Evolutionary conservation across 37 sponge, comb jelly and placozoan species (phyloP).

Genomic region (Bolinopsis microptera): DNA sequence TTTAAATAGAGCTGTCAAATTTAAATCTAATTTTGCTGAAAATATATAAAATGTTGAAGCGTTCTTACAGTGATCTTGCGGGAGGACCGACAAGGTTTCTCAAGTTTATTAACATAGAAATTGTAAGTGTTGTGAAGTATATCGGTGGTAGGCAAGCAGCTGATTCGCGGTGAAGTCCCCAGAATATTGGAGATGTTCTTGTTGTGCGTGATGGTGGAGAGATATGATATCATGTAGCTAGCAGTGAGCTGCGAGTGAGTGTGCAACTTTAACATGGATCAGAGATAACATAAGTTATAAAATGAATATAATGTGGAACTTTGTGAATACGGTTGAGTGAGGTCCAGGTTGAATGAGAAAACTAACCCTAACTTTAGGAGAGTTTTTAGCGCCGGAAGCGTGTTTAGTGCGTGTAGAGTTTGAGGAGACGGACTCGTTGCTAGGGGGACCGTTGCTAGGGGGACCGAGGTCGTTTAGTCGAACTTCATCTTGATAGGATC

Average conservation of each 20-base stretch:
- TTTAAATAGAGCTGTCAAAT: too few relatives aligned
- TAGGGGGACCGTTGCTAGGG: neutral
- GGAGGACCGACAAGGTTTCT: neutral
- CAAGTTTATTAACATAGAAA: neutral
- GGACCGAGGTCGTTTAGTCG: neutral
- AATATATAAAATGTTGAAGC: too few relatives aligned
- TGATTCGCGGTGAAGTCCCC: neutral
- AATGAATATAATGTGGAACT: too few relatives aligned
- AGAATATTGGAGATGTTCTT: neutral
- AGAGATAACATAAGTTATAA: too few relatives aligned
- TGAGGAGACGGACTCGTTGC: neutral
- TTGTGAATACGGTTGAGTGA: too few relatives aligned
- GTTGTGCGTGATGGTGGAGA: neutral
- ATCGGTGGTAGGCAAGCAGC: neutral
- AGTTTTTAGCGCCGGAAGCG: neutral
- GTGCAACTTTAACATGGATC: too few relatives aligned
- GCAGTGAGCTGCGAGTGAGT: neutral
- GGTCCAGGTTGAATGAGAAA: too few relatives aligned
- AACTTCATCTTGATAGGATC: neutral
- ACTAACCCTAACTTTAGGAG: constrained; percentile 3
- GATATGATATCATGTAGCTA: neutral
- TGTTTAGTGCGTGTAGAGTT: neutral
- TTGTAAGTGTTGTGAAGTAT: neutral
- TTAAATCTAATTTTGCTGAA: too few relatives aligned
- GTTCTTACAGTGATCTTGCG: neutral